These are phyloP conservation scores for Strix occidentalis DNA, from an alignment of 2,797 vertebrate species.

Conservation along the genomic window DNA sequence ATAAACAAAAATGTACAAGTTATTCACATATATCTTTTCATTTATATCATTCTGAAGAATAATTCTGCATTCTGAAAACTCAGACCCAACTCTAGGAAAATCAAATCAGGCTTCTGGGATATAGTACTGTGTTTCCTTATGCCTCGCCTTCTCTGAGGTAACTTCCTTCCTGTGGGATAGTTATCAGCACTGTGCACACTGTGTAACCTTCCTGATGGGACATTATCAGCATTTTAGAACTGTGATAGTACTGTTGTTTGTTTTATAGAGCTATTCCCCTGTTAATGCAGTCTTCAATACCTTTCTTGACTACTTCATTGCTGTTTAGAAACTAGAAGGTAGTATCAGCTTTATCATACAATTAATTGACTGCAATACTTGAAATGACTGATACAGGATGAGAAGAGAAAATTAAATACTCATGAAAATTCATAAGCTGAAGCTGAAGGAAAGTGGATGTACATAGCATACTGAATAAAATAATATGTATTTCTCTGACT, in stretches of 20 bases:
- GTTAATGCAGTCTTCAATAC: neutral
- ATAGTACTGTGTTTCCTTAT: neutral
- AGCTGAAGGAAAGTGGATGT: neutral
- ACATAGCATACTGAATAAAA: neutral
- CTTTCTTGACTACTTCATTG: neutral
- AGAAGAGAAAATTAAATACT: neutral
- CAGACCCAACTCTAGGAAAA: neutral
- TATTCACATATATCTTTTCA: neutral
- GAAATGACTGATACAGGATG: neutral
- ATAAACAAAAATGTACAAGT: neutral
- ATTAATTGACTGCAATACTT: neutral
- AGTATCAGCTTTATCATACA: neutral
- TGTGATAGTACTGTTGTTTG: neutral
- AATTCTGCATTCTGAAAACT: neutral
- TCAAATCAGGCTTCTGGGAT: neutral
- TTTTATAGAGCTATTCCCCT: neutral
- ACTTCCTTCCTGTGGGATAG: slow-evolving; percentile 32
- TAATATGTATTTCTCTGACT: neutral
- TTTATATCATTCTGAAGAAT: neutral
- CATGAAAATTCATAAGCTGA: neutral
- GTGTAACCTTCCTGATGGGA: neutral
- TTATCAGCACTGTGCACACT: slow-evolving; percentile 6
- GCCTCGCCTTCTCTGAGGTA: neutral
- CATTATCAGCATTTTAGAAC: neutral
- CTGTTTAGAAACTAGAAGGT: neutral